Evolutionary conservation across 2,113 vertebrate genomes (phyloP), one percentile per base, ranked within the genome.

Genomic region (Onychorhynchus coronatus): DNA sequence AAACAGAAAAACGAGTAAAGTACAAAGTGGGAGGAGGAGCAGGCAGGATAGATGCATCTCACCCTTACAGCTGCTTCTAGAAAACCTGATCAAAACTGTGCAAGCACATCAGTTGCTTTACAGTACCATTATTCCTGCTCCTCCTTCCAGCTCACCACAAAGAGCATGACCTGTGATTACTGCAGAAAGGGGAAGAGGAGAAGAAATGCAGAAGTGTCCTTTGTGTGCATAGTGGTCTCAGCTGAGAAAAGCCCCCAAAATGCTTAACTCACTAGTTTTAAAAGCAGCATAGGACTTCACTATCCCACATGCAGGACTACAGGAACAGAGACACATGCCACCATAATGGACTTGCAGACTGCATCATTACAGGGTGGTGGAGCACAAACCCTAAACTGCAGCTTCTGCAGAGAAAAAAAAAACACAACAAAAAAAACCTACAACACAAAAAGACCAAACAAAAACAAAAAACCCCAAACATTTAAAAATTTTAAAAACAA

Each of bases 371-470:
- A 19, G 59, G 17, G 33, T 56, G 7, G 8, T 19, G 30, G 37
- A 89, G 31, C 44, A 76, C n/a, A 62, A 74, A 81, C 41, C n/a
- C 35, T 18, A 35, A 74, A 12, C 17, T 47, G 15, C 44, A 89
- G 44, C 73, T 80, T 65, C 30, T 12, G 28, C 11, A 21, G 8
- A 47, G 27, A 37, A 61, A 37, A 14, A 14, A 47, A 20, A 18
- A 41, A 8, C 31, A 42, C n/a, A 24, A 17, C 0, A 30, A 49
- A 30, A 20, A 44, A 2, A 3, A 2, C 3, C 49, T 25, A 14
- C 10, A 24, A 12, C 10, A 33, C 27, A 63, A n/a, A 55, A 49
- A 49, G 23, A 33, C 56, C 25, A 25, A 52, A 52, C 50, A 62
- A 41, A 39, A 14, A 27, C 25, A 46, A 28, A 58, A 58, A 47